Percentiles rank a stretch among this genome's conserved stretches.
These are phyloP conservation scores for Lucifuga dentata DNA, from an alignment of 2,113 vertebrate genomes.

Conservation along the genomic window DNA sequence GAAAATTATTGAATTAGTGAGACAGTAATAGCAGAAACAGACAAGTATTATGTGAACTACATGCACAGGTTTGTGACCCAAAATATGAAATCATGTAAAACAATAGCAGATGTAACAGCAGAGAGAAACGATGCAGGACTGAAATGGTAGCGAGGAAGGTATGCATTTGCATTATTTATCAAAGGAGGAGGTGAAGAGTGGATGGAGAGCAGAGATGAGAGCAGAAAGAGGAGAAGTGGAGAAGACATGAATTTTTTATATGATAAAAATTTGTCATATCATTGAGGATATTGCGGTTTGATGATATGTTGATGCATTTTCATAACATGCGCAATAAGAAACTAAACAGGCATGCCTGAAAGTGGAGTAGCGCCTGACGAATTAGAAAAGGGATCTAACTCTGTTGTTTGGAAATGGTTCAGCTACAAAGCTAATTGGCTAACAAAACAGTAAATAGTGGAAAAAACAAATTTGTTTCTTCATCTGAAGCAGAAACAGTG, in stretches of 20 bases:
- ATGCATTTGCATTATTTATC: slow-evolving; percentile 87
- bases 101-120: slow-evolving; percentile 37
- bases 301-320: too few species aligned
- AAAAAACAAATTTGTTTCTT: too few species aligned
- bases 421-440: too few species aligned
- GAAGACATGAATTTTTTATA: slow-evolving; percentile 16
- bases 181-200: slow-evolving; percentile 74
- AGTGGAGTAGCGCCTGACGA: too few species aligned
- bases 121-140: slow-evolving; percentile 20
- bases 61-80: slow-evolving; percentile 42
- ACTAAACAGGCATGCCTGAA: too few species aligned
- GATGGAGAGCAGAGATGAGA: neutral
- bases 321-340: too few species aligned
- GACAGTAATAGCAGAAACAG: slow-evolving; percentile 67
- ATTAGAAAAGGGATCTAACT: too few species aligned
- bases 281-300: too few species aligned
- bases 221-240: neutral
- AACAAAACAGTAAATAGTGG: slow-evolving; percentile 1
- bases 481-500: too few species aligned
- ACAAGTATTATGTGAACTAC: slow-evolving; percentile 54
- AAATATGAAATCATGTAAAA: slow-evolving; percentile 58
- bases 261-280: too few species aligned
- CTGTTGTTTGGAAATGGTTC: too few species aligned
- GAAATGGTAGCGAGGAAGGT: slow-evolving; percentile 42
- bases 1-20: slow-evolving; percentile 74